Percentiles rank a stretch among this genome's conserved stretches.
Conservation (phyloP, 2,797 vertebrate genomes). For the Poeciliopsis gracilis region DNA sequence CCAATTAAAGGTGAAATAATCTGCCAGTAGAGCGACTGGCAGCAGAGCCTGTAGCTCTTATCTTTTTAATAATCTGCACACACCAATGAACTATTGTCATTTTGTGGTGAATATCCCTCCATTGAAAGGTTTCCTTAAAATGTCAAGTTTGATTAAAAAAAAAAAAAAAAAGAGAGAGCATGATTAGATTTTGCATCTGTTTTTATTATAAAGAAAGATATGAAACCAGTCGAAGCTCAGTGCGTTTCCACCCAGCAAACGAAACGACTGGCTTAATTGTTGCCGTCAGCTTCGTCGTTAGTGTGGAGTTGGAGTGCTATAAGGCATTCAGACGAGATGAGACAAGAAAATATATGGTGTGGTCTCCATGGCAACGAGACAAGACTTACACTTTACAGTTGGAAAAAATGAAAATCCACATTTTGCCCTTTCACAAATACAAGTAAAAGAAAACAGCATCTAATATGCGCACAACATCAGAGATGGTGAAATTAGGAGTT, state of each 20-base stretch:
- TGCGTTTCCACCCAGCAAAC: neutral
- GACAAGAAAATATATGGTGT: neutral
- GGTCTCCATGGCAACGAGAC: neutral
- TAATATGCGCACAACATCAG: neutral
- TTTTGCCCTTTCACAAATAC: neutral
- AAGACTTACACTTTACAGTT: neutral
- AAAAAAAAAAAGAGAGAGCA: neutral
- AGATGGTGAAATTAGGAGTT: neutral
- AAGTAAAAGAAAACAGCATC: neutral
- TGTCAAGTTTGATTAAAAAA: neutral
- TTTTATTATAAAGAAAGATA: neutral
- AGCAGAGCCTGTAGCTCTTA: neutral
- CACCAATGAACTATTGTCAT: neutral
- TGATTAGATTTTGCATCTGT: neutral
- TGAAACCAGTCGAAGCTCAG: neutral
- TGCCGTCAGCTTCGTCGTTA: neutral
- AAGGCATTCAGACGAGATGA: neutral
- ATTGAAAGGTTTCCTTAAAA: neutral
- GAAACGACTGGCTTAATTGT: neutral
- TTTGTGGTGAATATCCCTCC: neutral
- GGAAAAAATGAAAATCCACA: neutral
- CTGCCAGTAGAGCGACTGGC: no score
- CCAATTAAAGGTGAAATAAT: no score
- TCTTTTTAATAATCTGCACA: neutral
- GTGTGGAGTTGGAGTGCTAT: neutral